Conservation (phyloP, 1,140 invertebrate species). For the Glossosoma conforme region DNA sequence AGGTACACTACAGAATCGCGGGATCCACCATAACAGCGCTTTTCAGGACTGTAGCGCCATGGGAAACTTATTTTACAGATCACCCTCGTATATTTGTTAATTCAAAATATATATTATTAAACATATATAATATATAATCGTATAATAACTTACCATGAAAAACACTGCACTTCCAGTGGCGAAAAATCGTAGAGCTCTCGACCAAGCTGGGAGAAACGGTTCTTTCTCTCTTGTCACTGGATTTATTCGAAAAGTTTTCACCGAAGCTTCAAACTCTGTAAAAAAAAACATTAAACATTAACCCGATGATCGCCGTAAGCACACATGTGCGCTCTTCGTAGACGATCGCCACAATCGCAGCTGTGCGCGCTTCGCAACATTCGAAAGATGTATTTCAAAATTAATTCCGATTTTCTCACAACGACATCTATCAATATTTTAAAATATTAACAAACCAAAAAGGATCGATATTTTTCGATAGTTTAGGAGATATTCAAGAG, state of each 20-base stretch:
- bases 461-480: too few species aligned
- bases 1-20: too few species aligned
- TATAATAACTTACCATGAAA: conserved; percentile 77
- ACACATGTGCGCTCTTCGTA: background rate
- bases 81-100: too few species aligned
- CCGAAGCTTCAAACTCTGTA: conserved; percentile 76
- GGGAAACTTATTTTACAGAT: too few species aligned
- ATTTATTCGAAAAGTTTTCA: conserved; percentile 82
- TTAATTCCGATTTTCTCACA: background rate
- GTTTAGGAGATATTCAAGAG: too few species aligned
- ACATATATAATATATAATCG: too few species aligned
- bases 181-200: conserved; percentile 65
- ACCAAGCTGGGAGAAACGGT: conserved; percentile 75
- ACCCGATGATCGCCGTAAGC: background rate
- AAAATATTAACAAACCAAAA: background rate
- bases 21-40: too few species aligned
- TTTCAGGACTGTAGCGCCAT: too few species aligned
- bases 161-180: conserved; percentile 76
- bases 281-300: conserved; percentile 15
- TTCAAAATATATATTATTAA: too few species aligned
- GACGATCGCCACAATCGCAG: background rate
- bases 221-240: conserved; percentile 82
- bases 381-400: background rate
- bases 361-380: too few species aligned
- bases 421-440: background rate